Evolutionary conservation across 2,113 vertebrate genomes (phyloP).

Genomic region (Phylloscopus trochiloides): DNA sequence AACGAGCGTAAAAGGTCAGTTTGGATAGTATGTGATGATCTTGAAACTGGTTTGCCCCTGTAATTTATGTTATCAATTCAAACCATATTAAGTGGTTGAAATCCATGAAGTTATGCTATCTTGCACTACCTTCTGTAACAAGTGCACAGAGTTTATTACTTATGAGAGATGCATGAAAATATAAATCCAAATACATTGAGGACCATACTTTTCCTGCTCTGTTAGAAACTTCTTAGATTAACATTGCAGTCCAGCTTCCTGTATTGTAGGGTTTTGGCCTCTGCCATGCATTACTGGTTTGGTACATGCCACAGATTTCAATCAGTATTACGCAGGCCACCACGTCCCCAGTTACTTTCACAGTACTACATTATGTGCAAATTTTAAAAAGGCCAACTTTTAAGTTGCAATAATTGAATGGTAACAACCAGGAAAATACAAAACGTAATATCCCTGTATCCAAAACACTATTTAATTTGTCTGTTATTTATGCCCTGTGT

Average conservation of each 20-base stretch:
- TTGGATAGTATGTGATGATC: not conserved
- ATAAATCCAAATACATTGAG: not conserved
- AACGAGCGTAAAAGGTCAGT: not conserved
- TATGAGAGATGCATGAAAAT: not conserved
- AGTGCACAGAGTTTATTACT: not conserved
- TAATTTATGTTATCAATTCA: not conserved
- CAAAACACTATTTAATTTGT: not conserved
- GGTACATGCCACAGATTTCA: not conserved
- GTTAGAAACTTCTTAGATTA: not conserved
- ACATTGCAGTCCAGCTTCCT: not conserved
- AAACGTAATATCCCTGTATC: not conserved
- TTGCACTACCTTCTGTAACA: not conserved
- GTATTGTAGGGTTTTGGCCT: not conserved
- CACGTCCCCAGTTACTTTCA: not conserved
- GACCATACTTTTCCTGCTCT: not conserved
- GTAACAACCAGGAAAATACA: not conserved
- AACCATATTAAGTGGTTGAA: not conserved
- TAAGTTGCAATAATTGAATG: not conserved
- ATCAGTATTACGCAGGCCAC: not conserved
- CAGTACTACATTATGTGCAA: not conserved
- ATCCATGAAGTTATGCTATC: not conserved
- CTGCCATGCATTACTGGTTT: not conserved
- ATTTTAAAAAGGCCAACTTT: not conserved
- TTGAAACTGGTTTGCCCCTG: not conserved
- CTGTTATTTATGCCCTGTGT: not conserved